phyloP scores from a whole-genome alignment of 2,888 invertebrate genomes.

The Platypus cylindrus region DNA sequence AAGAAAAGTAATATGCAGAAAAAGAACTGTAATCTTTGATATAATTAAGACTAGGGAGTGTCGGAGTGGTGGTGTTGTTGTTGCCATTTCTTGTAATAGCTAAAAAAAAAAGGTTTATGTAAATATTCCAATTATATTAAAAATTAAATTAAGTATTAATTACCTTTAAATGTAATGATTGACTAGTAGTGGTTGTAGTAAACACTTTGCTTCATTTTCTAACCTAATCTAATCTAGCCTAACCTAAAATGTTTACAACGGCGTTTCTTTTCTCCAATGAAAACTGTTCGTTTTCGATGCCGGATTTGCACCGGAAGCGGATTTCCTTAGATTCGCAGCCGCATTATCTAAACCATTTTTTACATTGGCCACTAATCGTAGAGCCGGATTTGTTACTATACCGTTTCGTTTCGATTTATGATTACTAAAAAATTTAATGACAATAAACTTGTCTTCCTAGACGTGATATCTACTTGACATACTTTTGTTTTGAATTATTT shows the following conservation, averaged over 20 bases:
- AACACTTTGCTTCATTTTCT: too few species aligned
- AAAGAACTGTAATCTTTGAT: slow-evolving; percentile 23
- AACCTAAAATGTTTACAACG: slow-evolving; percentile 36
- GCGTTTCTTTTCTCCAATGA: slow-evolving; percentile 78
- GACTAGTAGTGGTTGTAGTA: too few species aligned
- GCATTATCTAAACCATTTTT: slow-evolving; percentile 57
- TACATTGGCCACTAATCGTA: slow-evolving; percentile 67
- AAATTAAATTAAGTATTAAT: too few species aligned
- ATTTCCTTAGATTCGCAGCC: slow-evolving; percentile 48
- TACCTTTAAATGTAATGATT: too few species aligned
- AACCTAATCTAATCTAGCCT: too few species aligned
- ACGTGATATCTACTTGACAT: slow-evolving; percentile 3
- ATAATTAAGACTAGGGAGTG: slow-evolving; percentile 28
- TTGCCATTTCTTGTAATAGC: too few species aligned
- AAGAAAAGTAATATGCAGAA: slow-evolving; percentile 4
- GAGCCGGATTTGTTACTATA: slow-evolving; percentile 75
- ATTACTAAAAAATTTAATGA: slow-evolving; percentile 19
- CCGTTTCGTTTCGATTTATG: slow-evolving; percentile 66
- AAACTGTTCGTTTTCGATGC: slow-evolving; percentile 62
- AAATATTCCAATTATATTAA: too few species aligned
- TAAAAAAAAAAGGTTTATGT: too few species aligned
- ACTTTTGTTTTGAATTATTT: slow-evolving; percentile 26
- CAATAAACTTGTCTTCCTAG: neutral
- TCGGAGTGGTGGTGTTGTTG: slow-evolving; percentile 25
- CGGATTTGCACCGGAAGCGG: slow-evolving; percentile 46